phyloP scores from a whole-genome alignment of 2,888 invertebrate genomes.

The Erpobdella octoculata region DNA sequence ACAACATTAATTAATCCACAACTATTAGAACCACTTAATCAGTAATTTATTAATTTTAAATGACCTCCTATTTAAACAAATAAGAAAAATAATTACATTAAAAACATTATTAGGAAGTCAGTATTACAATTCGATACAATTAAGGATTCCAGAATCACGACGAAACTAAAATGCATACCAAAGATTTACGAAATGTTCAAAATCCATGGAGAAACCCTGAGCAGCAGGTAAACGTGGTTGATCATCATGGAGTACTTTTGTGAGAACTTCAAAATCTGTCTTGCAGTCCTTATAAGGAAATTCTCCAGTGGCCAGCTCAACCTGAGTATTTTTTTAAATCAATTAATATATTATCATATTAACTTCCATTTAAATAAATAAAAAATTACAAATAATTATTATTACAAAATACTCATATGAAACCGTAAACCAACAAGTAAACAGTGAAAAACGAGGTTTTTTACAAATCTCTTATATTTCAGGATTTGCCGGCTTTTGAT shows the following conservation, averaged over 20 bases:
- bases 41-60: too few species aligned
- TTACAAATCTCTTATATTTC: too few species aligned
- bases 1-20: too few species aligned
- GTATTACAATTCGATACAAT: background rate
- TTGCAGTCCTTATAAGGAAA: conserved; percentile 89
- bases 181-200: conserved; percentile 79
- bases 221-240: conserved; percentile 63
- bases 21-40: too few species aligned
- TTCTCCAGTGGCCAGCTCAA: conserved; percentile 90
- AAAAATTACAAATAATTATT: too few species aligned
- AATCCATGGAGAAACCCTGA: conserved; percentile 71
- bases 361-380: too few species aligned
- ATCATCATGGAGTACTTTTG: conserved; percentile 70
- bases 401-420: too few species aligned
- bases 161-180: conserved; percentile 69
- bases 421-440: too few species aligned
- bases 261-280: conserved; percentile 93
- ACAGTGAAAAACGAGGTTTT: too few species aligned
- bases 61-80: background rate
- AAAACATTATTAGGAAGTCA: background rate
- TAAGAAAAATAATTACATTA: background rate
- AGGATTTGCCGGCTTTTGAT: too few species aligned
- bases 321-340: too few species aligned
- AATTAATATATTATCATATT: too few species aligned
- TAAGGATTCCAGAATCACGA: background rate